Evolutionary conservation across 1,140 invertebrate species (phyloP), one percentile per base, ranked within the genome.

Genomic region (Polypedilum vanderplanki): DNA sequence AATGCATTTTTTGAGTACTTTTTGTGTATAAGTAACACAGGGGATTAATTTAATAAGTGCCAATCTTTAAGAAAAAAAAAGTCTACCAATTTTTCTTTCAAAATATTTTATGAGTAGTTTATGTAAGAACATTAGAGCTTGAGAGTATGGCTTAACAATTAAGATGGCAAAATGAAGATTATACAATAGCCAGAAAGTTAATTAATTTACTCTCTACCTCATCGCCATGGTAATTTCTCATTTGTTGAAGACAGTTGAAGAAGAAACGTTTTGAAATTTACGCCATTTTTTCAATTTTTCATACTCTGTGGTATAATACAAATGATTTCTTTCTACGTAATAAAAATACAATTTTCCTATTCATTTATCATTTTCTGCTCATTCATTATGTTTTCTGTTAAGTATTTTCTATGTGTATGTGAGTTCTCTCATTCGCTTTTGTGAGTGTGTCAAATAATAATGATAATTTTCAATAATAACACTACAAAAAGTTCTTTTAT

Each of bases 311-410:
- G 65, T 18, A 70, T 20, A 70, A 20, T 20, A 70, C 65, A 70
- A 70, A 70, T 70, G 65, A 22, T 20, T 70, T 18, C 18, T 70
- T 70, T 57, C 46, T n/a, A n/a, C 65, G 65, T 70, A 70, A 70
- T 70, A 70, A 70, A 70, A 70, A 70, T 70, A 70, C 65, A 70
- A 70, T 70, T 70, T 70, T 70, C 65, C 65, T 70, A 70, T 70
- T 70, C 65, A 70, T 70, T 70, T 70, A 70, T 70, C 65, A 70
- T 70, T 70, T 70, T 70, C 65, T 70, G 65, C 17, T 18, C 65
- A 70, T 70, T 70, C 65, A 70, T 70, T 20, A 3, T 20, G 65
- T 17, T 17, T 5, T 12, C 46, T 57, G 46, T 57, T n/a, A n/a
- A 15, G 9, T 8, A 10, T 8, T 57, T 12, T 57, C 46, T 57